Conservation (phyloP, 2,113 vertebrate species). For the Burhinus oedicnemus region DNA sequence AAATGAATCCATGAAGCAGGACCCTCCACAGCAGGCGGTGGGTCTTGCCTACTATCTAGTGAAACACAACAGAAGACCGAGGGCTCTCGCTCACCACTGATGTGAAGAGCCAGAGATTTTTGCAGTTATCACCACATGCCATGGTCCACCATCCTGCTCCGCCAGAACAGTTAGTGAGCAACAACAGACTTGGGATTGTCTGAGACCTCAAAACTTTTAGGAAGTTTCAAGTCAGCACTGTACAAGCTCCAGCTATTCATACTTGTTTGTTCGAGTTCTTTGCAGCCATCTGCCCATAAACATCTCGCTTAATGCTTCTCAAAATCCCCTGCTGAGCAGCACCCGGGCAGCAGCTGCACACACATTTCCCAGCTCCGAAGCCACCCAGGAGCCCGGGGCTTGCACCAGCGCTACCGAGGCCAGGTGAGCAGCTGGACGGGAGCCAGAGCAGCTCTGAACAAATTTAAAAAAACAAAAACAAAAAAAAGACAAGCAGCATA, state of each 20-base stretch:
- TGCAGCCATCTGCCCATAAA: neutral
- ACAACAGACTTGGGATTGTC: neutral
- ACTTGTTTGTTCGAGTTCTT: neutral
- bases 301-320: neutral
- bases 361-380: neutral
- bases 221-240: neutral
- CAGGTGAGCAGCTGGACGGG: neutral
- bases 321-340: accelerated
- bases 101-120: neutral
- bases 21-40: neutral
- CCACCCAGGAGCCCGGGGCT: neutral
- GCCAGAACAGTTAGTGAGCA: neutral
- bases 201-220: neutral
- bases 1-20: neutral
- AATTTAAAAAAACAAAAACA: neutral
- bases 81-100: neutral
- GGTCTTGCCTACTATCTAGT: neutral
- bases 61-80: neutral
- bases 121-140: neutral
- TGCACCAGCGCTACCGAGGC: accelerated
- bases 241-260: neutral
- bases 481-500: neutral
- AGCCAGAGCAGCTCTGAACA: neutral
- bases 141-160: neutral
- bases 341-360: neutral